Conservation (phyloP, 2,888 invertebrate species). For the Mayetiola destructor region DNA sequence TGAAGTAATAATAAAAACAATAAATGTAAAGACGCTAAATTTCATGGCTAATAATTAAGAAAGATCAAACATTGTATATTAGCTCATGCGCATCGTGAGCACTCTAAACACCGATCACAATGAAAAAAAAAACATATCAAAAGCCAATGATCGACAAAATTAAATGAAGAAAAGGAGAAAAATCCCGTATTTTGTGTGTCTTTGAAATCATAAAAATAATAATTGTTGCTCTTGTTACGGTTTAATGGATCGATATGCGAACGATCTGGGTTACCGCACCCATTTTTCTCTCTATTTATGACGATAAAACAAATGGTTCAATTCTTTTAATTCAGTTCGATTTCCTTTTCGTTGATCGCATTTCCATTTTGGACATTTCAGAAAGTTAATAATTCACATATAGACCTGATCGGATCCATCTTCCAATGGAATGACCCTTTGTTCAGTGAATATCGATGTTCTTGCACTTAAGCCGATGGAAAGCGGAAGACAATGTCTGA, state of each 20-base stretch:
- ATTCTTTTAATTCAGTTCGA: neutral
- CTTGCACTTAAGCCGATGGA: conserved; percentile 2
- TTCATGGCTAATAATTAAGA: conserved; percentile 13
- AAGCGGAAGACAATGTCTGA: neutral
- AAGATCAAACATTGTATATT: conserved; percentile 1
- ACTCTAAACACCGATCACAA: too few species aligned
- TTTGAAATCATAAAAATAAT: too few species aligned
- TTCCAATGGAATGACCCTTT: neutral
- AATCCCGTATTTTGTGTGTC: too few species aligned
- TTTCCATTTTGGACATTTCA: neutral
- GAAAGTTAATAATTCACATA: too few species aligned
- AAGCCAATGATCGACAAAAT: neutral
- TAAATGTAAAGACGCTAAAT: neutral
- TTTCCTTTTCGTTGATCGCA: neutral
- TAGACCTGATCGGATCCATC: neutral
- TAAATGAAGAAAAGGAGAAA: neutral
- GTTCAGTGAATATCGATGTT: neutral
- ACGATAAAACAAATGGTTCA: neutral
- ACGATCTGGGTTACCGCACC: conserved; percentile 3
- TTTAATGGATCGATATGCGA: neutral
- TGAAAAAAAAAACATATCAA: neutral
- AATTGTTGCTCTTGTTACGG: conserved; percentile 9
- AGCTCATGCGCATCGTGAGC: conserved; percentile 2
- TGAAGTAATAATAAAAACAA: neutral
- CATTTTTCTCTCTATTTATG: conserved; percentile 6